Conservation (phyloP, 2,797 vertebrate genomes). For the Simalia tracyae region DNA sequence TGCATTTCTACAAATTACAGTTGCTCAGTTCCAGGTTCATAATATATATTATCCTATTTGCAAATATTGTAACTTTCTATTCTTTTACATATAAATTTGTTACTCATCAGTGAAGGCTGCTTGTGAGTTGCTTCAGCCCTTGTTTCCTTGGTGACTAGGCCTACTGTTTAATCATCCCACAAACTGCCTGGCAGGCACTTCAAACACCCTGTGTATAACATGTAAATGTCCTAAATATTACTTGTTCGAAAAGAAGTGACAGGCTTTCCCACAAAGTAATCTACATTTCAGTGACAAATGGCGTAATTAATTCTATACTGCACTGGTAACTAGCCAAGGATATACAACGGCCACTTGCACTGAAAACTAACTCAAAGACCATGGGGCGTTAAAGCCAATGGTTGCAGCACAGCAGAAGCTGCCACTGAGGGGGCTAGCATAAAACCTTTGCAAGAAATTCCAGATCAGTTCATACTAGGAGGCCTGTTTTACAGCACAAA, state of each 20-base stretch:
- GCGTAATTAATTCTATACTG: conserved; percentile 19
- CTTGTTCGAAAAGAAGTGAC: conserved; percentile 21
- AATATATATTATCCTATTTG: conserved; percentile 49
- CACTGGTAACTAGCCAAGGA: conserved; percentile 32
- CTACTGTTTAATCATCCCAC: conserved; percentile 37
- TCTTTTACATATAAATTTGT: conserved; percentile 38
- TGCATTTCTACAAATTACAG: conserved; percentile 14
- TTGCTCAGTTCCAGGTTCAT: conserved; percentile 58
- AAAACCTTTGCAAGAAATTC: conserved; percentile 40
- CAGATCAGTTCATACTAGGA: conserved; percentile 46
- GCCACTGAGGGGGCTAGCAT: neutral
- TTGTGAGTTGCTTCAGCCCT: conserved; percentile 40
- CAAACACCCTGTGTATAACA: conserved; percentile 12
- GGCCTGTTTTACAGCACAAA: conserved; percentile 46
- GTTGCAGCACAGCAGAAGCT: conserved; percentile 5
- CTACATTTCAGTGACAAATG: neutral
- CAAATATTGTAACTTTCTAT: conserved; percentile 50
- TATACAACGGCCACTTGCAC: conserved; percentile 26
- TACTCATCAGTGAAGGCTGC: conserved; percentile 42
- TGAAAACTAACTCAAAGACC: conserved; percentile 12
- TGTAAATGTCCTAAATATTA: conserved; percentile 37
- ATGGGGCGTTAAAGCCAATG: conserved; percentile 29
- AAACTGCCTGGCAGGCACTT: conserved; percentile 30
- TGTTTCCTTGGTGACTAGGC: conserved; percentile 67
- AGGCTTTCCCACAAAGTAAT: conserved; percentile 30